phyloP scores from a whole-genome alignment of 1,140 invertebrate species.

The Bombus pascuorum region DNA sequence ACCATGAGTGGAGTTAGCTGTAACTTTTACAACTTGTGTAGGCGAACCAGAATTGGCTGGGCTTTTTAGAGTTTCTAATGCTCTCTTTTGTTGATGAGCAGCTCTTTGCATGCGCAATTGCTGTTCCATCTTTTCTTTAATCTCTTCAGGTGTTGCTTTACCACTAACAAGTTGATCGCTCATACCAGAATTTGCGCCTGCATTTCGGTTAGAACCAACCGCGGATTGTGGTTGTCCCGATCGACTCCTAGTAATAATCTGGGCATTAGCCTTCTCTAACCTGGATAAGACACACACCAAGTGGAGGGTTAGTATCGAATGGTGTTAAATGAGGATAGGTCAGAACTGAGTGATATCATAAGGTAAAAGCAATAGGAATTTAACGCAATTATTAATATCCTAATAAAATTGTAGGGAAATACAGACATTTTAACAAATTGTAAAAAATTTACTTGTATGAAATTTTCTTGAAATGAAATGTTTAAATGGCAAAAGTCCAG shows the following conservation, averaged over 20 bases:
- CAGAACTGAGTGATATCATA: slow-evolving; percentile 10
- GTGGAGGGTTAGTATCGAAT: slow-evolving; percentile 77
- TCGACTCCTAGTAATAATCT: slow-evolving; percentile 89
- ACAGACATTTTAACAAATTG: background rate
- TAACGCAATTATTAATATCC: background rate
- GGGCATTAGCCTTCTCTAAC: slow-evolving; percentile 86
- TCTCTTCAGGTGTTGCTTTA: slow-evolving; percentile 89
- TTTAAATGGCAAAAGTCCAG: background rate
- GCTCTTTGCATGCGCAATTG: slow-evolving; percentile 93
- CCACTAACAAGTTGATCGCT: slow-evolving; percentile 80
- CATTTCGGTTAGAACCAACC: slow-evolving; percentile 66
- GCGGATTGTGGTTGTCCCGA: slow-evolving; percentile 85
- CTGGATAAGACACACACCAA: slow-evolving; percentile 81
- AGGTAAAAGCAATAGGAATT: slow-evolving; percentile 29
- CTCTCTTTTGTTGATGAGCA: slow-evolving; percentile 93
- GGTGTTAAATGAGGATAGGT: slow-evolving; percentile 75
- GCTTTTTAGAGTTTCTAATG: slow-evolving; percentile 84
- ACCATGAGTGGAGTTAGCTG: slow-evolving; percentile 83
- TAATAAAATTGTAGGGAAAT: background rate
- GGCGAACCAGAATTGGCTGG: slow-evolving; percentile 70
- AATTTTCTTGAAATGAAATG: background rate
- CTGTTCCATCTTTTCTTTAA: slow-evolving; percentile 95
- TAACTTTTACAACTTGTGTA: slow-evolving; percentile 84
- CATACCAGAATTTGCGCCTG: slow-evolving; percentile 60
- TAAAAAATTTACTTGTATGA: background rate